Conservation (phyloP, 2,113 vertebrate species). For the Myodes glareolus region DNA sequence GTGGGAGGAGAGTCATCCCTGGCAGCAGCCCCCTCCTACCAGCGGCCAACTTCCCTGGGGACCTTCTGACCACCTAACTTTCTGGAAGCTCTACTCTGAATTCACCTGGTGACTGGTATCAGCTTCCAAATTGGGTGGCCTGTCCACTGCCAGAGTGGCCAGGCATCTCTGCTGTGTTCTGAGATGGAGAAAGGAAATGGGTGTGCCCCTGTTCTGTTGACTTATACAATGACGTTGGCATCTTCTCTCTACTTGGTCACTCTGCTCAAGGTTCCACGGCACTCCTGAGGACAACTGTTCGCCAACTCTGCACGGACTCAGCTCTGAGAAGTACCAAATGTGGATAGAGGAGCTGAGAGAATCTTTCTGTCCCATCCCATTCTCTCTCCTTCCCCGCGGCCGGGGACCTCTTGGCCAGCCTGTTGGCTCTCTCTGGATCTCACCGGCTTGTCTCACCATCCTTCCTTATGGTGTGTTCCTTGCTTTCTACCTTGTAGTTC, state of each 20-base stretch:
- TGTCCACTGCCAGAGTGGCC: not conserved
- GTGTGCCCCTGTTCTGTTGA: constrained; percentile 59
- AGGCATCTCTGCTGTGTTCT: not conserved
- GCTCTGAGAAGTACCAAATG: not conserved
- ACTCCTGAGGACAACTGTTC: not conserved
- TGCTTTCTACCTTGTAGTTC: not conserved
- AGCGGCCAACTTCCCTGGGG: not conserved
- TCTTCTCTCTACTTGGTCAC: constrained; percentile 44
- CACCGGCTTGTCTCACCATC: not conserved
- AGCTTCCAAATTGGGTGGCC: not conserved
- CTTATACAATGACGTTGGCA: constrained; percentile 59
- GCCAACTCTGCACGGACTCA: not conserved
- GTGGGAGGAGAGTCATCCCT: not conserved
- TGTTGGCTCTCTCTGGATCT: not conserved
- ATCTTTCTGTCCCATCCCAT: rapidly evolving
- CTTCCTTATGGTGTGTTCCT: rapidly evolving
- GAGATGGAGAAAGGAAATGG: not conserved
- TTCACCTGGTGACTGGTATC: not conserved
- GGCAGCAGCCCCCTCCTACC: not conserved
- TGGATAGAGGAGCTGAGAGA: not conserved
- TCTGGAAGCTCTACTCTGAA: not conserved
- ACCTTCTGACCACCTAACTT: not conserved
- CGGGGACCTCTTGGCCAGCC: not conserved
- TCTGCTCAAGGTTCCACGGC: not conserved
- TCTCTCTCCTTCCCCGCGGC: not conserved